Conservation (phyloP, 1,140 invertebrate genomes). For the Berghia stephanieae region DNA sequence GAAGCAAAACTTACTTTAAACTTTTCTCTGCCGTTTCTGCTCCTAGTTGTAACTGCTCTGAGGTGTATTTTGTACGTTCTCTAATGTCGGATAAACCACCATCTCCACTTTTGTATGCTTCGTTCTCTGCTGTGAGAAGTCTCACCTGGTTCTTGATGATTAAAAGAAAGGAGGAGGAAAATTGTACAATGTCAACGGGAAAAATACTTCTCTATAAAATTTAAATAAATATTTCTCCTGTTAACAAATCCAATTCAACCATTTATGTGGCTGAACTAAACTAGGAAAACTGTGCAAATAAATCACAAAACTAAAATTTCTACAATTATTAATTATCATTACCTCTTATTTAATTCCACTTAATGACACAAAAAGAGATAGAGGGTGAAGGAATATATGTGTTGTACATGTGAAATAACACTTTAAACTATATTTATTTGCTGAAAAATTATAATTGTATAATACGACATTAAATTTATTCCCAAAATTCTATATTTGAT, state of each 20-base stretch:
- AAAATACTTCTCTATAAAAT: neutral
- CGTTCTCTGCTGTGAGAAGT: slow-evolving; percentile 41
- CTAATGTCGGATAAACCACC: slow-evolving; percentile 36
- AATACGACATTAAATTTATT: too few species aligned
- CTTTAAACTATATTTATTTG: too few species aligned
- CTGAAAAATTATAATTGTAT: too few species aligned
- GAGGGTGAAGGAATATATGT: too few species aligned
- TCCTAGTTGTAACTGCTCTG: slow-evolving; percentile 42
- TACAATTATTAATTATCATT: too few species aligned
- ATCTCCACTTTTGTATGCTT: slow-evolving; percentile 37
- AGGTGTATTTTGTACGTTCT: slow-evolving; percentile 45
- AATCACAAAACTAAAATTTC: too few species aligned
- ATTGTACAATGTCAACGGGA: neutral
- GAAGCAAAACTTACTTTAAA: slow-evolving; percentile 38
- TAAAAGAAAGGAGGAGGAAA: neutral
- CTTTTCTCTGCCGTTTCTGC: slow-evolving; percentile 46
- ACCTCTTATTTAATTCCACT: too few species aligned
- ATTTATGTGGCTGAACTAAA: too few species aligned
- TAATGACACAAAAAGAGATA: too few species aligned
- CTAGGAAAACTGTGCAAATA: too few species aligned
- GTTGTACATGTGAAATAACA: too few species aligned
- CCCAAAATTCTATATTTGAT: too few species aligned
- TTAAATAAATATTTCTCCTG: neutral
- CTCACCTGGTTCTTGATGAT: slow-evolving; percentile 38
- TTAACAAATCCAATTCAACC: neutral